Conservation (phyloP, 2,888 invertebrate species). For the Drosophila colorata region DNA sequence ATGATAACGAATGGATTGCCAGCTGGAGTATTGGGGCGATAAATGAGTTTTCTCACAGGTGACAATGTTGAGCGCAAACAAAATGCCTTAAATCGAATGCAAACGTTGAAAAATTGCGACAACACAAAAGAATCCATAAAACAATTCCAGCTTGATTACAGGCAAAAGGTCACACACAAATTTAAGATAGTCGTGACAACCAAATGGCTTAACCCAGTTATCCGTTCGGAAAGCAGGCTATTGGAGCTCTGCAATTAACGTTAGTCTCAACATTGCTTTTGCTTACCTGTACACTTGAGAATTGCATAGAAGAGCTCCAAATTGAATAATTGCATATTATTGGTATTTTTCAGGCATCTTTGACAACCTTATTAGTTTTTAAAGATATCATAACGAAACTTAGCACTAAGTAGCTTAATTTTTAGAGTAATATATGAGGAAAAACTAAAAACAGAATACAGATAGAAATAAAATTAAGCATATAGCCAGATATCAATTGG, state of each 20-base stretch:
- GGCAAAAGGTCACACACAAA: neutral
- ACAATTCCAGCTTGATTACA: constrained; percentile 27
- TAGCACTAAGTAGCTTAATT: no score
- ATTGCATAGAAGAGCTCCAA: neutral
- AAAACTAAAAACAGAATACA: no score
- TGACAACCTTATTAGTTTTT: no score
- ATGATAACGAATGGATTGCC: constrained; percentile 46
- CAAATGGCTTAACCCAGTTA: constrained; percentile 14
- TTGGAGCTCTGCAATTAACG: constrained; percentile 6
- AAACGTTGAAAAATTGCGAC: constrained; percentile 32
- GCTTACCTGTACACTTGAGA: neutral
- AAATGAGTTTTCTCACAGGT: constrained; percentile 59
- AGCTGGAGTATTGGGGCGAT: constrained; percentile 48
- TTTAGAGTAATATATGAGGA: no score
- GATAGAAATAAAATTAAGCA: no score
- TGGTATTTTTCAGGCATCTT: no score
- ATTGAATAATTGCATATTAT: no score
- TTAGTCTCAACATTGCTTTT: neutral
- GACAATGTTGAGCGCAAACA: constrained; percentile 46
- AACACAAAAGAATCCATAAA: constrained; percentile 8
- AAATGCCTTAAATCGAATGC: constrained; percentile 43
- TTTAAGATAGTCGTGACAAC: neutral
- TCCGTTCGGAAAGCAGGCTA: constrained; percentile 5
- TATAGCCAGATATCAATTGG: no score
- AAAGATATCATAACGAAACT: no score